These are phyloP conservation scores for Limnephilus marmoratus DNA, from an alignment of 2,888 invertebrate species.

Conservation along the genomic window DNA sequence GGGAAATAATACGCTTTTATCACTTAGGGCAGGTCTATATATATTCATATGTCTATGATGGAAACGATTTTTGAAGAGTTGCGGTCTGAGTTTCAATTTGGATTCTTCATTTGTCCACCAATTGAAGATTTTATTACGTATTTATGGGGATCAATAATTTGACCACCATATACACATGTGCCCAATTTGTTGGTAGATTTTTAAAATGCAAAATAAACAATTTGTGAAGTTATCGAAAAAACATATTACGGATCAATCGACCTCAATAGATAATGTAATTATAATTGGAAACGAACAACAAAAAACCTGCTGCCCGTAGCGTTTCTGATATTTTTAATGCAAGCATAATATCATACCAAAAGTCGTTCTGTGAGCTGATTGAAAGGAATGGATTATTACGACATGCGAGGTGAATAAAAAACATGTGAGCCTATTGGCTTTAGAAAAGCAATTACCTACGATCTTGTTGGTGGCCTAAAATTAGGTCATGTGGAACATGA, in stretches of 20 bases:
- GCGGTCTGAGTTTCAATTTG: too few relatives aligned
- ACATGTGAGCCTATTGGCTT: background rate
- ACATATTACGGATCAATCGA: background rate
- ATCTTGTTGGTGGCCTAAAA: conserved; percentile 6
- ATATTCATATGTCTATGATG: too few relatives aligned
- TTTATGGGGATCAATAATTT: background rate
- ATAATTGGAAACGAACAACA: background rate
- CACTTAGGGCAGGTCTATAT: too few relatives aligned
- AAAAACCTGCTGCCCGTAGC: background rate
- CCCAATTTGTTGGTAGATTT: too few relatives aligned
- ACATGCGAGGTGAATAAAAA: conserved; percentile 3
- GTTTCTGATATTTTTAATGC: background rate
- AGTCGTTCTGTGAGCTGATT: background rate
- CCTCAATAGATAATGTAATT: background rate
- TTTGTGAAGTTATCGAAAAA: background rate
- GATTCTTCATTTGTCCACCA: too few relatives aligned
- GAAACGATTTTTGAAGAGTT: too few relatives aligned
- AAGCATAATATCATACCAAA: background rate
- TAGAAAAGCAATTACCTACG: conserved; percentile 16
- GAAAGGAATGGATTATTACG: conserved; percentile 6
- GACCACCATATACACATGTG: background rate
- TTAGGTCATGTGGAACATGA: conserved; percentile 12
- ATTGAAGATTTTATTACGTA: too few relatives aligned
- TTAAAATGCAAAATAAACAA: background rate
- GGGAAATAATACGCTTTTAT: too few relatives aligned